A percentile compares a stretch with the other conserved stretches of the same genome.
Evolutionary conservation across 2,113 vertebrate genomes (phyloP).

Genomic region (Dipodomys spectabilis): DNA sequence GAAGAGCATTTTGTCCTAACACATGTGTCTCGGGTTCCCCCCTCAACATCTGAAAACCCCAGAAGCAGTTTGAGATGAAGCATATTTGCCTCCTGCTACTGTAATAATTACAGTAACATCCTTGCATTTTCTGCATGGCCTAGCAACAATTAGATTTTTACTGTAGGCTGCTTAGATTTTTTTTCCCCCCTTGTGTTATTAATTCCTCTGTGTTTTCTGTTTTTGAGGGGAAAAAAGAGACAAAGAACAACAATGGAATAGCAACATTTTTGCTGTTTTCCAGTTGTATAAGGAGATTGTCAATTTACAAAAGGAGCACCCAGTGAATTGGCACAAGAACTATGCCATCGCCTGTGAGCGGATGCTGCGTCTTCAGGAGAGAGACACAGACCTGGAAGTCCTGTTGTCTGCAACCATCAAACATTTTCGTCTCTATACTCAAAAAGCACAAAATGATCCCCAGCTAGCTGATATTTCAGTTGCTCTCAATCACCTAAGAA

Average conservation of each 20-base stretch:
- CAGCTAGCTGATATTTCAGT: slow-evolving; percentile 90
- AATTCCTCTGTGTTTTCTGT: slow-evolving; percentile 58
- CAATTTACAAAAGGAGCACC: slow-evolving; percentile 88
- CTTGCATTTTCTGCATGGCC: slow-evolving; percentile 69
- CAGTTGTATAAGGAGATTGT: slow-evolving; percentile 95
- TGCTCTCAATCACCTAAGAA: slow-evolving; percentile 90
- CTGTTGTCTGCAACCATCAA: slow-evolving; percentile 90
- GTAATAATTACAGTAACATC: slow-evolving; percentile 73
- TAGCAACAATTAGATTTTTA: slow-evolving; percentile 68
- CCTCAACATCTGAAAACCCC: slow-evolving; percentile 73
- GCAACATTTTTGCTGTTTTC: slow-evolving; percentile 67
- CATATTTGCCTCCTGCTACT: slow-evolving; percentile 73
- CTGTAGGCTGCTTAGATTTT: slow-evolving; percentile 69
- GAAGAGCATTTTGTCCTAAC: slow-evolving; percentile 58
- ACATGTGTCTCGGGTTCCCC: slow-evolving; percentile 64
- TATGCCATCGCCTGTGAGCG: slow-evolving; percentile 95
- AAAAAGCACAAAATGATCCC: slow-evolving; percentile 90
- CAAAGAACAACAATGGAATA: slow-evolving; percentile 49
- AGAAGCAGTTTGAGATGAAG: slow-evolving; percentile 78
- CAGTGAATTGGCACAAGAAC: slow-evolving; percentile 98
- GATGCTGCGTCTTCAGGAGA: slow-evolving; percentile 88
- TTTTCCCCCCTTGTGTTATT: slow-evolving; percentile 31
- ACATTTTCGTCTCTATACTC: slow-evolving; percentile 92
- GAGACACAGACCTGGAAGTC: slow-evolving; percentile 83
- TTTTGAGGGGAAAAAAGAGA: neutral